Conservation (phyloP, 2,113 vertebrate species). For the Siniperca knerii region DNA sequence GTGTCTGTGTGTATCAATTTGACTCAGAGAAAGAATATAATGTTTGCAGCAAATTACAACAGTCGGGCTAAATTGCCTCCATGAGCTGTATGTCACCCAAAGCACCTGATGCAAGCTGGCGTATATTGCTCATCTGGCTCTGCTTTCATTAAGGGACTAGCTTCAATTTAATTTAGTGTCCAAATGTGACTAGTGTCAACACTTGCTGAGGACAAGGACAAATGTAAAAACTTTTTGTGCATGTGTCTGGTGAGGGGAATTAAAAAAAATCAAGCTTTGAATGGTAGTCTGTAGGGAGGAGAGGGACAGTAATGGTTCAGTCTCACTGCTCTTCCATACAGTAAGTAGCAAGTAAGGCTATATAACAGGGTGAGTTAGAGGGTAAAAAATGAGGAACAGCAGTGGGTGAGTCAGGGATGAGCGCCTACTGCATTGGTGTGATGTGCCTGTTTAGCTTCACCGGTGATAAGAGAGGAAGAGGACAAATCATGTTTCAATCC, state of each 20-base stretch:
- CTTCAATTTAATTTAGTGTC: slow-evolving; percentile 24
- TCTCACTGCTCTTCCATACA: background rate
- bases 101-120: slow-evolving; percentile 8
- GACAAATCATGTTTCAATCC: slow-evolving; percentile 8
- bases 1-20: background rate
- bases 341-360: slow-evolving; percentile 9
- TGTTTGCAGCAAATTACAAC: too few relatives aligned
- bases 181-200: slow-evolving; percentile 44
- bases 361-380: slow-evolving; percentile 11
- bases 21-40: background rate
- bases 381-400: slow-evolving; percentile 36
- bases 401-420: slow-evolving; percentile 50
- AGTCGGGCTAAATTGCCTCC: background rate
- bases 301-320: slow-evolving; percentile 9
- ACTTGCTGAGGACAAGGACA: slow-evolving; percentile 4
- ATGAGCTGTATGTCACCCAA: background rate
- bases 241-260: slow-evolving; percentile 3
- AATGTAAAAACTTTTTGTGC: slow-evolving; percentile 14
- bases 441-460: slow-evolving; percentile 57
- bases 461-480: slow-evolving; percentile 43
- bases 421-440: background rate
- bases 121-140: slow-evolving; percentile 12
- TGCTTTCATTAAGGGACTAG: slow-evolving; percentile 18
- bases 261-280: slow-evolving; percentile 10
- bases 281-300: background rate